Conservation (phyloP, 92 coral and sea anemone species). For the Paragorgia papillata region DNA sequence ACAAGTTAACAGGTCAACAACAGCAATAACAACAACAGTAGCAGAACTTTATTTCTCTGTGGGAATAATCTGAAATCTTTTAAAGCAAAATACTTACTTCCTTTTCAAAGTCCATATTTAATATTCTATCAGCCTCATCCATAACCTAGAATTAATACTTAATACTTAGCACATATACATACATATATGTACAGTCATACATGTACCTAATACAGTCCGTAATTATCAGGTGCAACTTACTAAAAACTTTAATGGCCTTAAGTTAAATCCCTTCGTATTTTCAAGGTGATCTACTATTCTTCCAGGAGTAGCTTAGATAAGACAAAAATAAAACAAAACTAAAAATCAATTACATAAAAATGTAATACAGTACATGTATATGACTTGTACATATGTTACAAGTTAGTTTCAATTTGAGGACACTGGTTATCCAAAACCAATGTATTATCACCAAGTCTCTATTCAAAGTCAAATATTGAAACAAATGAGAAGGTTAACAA, state of each 20-base stretch:
- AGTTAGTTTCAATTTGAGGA: too few species aligned
- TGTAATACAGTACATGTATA: neutral
- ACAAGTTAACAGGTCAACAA: too few species aligned
- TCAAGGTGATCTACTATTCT: slow-evolving; percentile 93
- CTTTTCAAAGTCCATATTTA: slow-evolving; percentile 95
- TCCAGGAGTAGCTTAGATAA: slow-evolving; percentile 90
- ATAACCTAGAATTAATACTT: slow-evolving; percentile 58
- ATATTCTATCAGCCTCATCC: slow-evolving; percentile 99
- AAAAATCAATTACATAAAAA: neutral
- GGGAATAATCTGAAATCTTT: too few species aligned
- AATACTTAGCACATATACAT: neutral
- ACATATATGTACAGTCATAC: neutral
- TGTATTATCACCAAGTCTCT: too few species aligned
- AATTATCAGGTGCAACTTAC: slow-evolving; percentile 59
- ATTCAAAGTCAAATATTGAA: too few species aligned
- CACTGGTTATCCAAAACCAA: too few species aligned
- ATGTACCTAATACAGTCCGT: neutral
- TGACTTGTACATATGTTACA: neutral
- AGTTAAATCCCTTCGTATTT: slow-evolving; percentile 94
- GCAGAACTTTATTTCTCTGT: too few species aligned
- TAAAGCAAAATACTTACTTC: slow-evolving; percentile 70
- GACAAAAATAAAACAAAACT: neutral
- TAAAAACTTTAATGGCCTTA: slow-evolving; percentile 82
- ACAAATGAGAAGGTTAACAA: too few species aligned
- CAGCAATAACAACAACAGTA: too few species aligned